Evolutionary conservation across 2,888 invertebrate genomes (phyloP).

Genomic region (Unio pictorum): DNA sequence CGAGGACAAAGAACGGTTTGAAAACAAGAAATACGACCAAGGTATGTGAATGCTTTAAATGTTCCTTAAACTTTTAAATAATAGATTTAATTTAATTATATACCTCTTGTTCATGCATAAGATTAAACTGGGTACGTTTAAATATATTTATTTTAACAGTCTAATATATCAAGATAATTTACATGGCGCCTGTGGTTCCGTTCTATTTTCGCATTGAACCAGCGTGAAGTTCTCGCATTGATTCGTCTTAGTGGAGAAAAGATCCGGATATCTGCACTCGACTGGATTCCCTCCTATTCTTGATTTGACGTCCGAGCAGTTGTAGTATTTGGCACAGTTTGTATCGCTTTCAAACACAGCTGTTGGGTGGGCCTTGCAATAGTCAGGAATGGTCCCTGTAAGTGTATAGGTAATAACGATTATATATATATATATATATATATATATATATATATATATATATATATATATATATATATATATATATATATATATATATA

Average conservation of each 20-base stretch:
- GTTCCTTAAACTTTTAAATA: too few species aligned
- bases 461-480: too few species aligned
- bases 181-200: conserved; percentile 39
- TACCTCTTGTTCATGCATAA: too few species aligned
- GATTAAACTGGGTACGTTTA: too few species aligned
- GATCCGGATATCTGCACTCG: conserved; percentile 38
- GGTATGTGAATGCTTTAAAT: too few species aligned
- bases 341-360: conserved; percentile 25
- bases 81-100: too few species aligned
- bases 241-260: conserved; percentile 27
- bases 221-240: conserved; percentile 27
- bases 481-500: too few species aligned
- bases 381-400: conserved; percentile 40
- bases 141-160: too few species aligned
- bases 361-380: conserved; percentile 25
- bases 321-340: conserved; percentile 42
- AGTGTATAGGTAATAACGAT: conserved; percentile 11
- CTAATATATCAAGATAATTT: conserved; percentile 7
- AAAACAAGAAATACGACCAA: too few species aligned
- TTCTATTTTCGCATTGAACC: conserved; percentile 29
- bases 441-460: background rate
- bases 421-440: too few species aligned
- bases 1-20: too few species aligned
- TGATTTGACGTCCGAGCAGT: conserved; percentile 26
- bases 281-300: conserved; percentile 11